Evolutionary conservation across 2,888 invertebrate species (phyloP).

Genomic region (Priapulus caudatus): DNA sequence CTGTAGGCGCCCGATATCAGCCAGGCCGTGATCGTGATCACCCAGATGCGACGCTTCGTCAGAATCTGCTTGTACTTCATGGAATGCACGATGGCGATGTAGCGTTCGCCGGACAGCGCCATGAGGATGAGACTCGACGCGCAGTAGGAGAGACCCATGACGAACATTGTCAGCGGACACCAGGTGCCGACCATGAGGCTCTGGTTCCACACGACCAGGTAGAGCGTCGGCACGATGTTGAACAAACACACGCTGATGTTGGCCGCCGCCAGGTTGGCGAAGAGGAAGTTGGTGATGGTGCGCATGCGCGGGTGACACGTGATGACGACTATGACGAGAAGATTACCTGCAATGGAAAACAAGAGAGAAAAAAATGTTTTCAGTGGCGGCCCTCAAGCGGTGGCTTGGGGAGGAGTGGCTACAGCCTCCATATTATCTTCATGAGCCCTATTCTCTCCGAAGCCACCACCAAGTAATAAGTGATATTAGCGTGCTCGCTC

Average conservation of each 20-base stretch:
- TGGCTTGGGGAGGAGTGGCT: too few species aligned
- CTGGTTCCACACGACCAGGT: not conserved
- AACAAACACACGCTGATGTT: slow-evolving; percentile 1
- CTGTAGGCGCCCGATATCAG: not conserved
- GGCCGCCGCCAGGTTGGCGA: not conserved
- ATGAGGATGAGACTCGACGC: not conserved
- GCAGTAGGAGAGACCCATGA: not conserved
- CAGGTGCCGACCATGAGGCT: not conserved
- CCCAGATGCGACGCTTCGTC: not conserved
- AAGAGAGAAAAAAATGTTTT: too few species aligned
- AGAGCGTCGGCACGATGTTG: not conserved
- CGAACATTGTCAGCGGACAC: not conserved
- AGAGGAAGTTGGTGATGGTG: slow-evolving; percentile 1
- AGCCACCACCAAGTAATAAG: too few species aligned
- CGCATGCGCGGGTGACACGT: not conserved
- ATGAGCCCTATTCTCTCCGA: too few species aligned
- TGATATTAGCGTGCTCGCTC: too few species aligned
- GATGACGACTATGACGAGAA: not conserved
- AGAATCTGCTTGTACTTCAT: slow-evolving; percentile 3
- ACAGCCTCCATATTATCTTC: too few species aligned
- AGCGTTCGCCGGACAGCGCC: not conserved
- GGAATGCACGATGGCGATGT: slow-evolving; percentile 3
- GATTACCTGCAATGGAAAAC: too few species aligned
- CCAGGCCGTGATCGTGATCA: not conserved
- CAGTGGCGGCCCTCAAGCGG: too few species aligned